Base-by-base conservation (phyloP, 92 coral and sea anemone genomes). In the Palythoa grandiflora region DNA sequence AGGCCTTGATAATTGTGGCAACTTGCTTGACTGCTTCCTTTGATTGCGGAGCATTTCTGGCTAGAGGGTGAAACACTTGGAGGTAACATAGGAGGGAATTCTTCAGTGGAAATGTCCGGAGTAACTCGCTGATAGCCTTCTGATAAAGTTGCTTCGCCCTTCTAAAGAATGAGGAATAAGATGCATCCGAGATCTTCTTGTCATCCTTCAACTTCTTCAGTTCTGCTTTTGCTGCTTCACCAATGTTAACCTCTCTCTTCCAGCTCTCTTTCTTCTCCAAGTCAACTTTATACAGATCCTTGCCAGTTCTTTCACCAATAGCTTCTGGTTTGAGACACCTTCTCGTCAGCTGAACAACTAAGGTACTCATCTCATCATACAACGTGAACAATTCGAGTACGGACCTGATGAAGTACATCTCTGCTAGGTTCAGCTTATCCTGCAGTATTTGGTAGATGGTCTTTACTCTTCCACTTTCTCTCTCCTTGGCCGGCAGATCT, bases 81-180 rank as follows among this genome's bases (percentile, higher is more conserved):
- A 59, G 84, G 84, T 79, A 79, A 79, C 39, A 79, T 79, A 79
- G 84, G 84, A 79, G 73, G 84, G 84, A 79, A 79, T 79, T 79
- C 84, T 79, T 79, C 84, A 79, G 84, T 79, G 84, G 72, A 79
- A 79, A 79, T 59, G 84, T 79, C 84, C 73, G 84, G 84, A 79
- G 84, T 79, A 79, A 79, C 84, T 79, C 84, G 84, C 84, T 79
- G 84, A 79, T 79, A 79, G 84, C 84, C 84, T 79, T 79, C 84
- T 79, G 84, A 79, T 79, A 79, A 79, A 79, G 72, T 79, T 79
- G 72, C 84, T 79, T 79, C 37, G 73, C 84, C 84, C 84, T 79
- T 59, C 84, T 79, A 79, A 79, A 79, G 84, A 79, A 79, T 79
- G 84, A 79, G 73, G 84, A 79, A 79, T 79, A 79, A 79, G 84